Percentiles rank a stretch among this genome's conserved stretches.
Evolutionary conservation across 2,113 vertebrate species (phyloP).

Genomic region (Aphyosemion australe): DNA sequence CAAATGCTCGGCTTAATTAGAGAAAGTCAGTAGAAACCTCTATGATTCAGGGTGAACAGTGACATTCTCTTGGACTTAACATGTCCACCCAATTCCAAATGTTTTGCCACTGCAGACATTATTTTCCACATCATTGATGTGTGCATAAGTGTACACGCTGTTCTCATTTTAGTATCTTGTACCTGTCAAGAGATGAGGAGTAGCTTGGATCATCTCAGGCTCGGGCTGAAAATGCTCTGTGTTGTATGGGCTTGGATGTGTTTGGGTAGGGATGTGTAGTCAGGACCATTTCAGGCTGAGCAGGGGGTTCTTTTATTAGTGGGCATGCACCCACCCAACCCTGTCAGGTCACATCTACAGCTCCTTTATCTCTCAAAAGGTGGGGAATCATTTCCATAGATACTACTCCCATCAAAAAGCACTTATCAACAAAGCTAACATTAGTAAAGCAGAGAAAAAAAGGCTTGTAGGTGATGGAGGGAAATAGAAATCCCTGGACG

Average conservation of each 20-base stretch:
- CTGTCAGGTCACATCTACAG: slow-evolving; percentile 61
- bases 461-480: slow-evolving; percentile 32
- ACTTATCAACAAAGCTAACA: slow-evolving; percentile 67
- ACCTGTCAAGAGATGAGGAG: slow-evolving; percentile 21
- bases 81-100: slow-evolving; percentile 34
- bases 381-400: slow-evolving; percentile 57
- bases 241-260: slow-evolving; percentile 8
- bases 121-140: slow-evolving; percentile 47
- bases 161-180: slow-evolving; percentile 39
- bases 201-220: slow-evolving; percentile 21
- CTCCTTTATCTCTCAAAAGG: slow-evolving; percentile 57
- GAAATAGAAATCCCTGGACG: slow-evolving; percentile 42
- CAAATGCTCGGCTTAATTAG: slow-evolving; percentile 62
- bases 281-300: slow-evolving; percentile 21
- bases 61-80: slow-evolving; percentile 25
- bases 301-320: slow-evolving; percentile 49
- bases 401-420: slow-evolving; percentile 62
- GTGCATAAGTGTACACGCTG: slow-evolving; percentile 23
- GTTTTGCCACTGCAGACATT: slow-evolving; percentile 42
- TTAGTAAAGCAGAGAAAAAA: slow-evolving; percentile 62
- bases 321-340: slow-evolving; percentile 46
- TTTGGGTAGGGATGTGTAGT: slow-evolving; percentile 30
- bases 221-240: slow-evolving; percentile 16
- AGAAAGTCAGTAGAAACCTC: slow-evolving; percentile 32
- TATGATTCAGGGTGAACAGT: slow-evolving; percentile 29